Evolutionary conservation across 2,113 vertebrate genomes (phyloP), one percentile per base, ranked within the genome.

Genomic region (Harpagus bidentatus): DNA sequence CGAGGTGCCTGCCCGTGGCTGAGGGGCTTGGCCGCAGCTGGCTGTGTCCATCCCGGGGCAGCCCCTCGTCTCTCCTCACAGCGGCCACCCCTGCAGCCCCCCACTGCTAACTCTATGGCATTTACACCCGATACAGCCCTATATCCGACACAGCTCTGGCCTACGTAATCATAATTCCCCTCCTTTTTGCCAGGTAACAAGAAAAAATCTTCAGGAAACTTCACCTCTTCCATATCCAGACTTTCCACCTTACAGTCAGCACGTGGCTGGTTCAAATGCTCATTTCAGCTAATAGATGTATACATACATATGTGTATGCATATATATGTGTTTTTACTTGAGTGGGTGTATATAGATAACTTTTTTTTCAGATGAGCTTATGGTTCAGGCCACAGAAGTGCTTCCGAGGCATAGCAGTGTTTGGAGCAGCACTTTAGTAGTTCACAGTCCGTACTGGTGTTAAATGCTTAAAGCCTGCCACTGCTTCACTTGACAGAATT

Each of bases 1-100:
- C 1, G 2, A 22, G 9, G 17, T 0, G 1, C 21, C 6, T 2
- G 0, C 32, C 32, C 4, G 3, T 32, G 22, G 32, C 34, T 79
- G 14, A 31, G 38, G 26, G 38, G 26, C 21, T 59, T 10, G 17
- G 32, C 10, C 16, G 48, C 31, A 65, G 42, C 17, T 2, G 5
- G 13, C n/a, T 21, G 40, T 32, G 69, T 16, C 8, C 2, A 0
- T 13, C 58, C 16, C 0, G 13, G 26, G 22, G 34, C 13, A 73
- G 25, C 16, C 48, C n/a, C 14, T 29, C 3, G 5, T 15, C 17
- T 52, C 36, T 19, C 14, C 62, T 56, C 34, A 26, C 26, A 32
- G 38, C 13, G 22, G 11, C 10, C 29, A 16, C 7, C 19, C 40
- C 32, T 17, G 48, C 29, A 66, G 32, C 10, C 4, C 7, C 5